A percentile compares a stretch with the other conserved stretches of the same genome.
These are phyloP conservation scores for Eulemur rufifrons DNA, from an alignment of 2,113 vertebrate genomes.

Conservation along the genomic window DNA sequence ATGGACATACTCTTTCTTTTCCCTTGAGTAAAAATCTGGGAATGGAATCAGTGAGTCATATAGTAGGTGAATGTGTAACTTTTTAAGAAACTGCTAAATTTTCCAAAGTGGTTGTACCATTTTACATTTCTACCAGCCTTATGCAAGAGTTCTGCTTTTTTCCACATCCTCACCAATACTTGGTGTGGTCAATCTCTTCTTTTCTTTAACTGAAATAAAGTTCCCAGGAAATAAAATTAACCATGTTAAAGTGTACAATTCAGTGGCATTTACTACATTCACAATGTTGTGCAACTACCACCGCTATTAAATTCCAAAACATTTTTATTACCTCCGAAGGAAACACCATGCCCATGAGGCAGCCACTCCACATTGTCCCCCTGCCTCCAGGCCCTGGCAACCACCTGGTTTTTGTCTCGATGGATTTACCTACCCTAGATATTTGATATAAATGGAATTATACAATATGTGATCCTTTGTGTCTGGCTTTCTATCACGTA, in stretches of 20 bases:
- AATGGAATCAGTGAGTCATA: neutral
- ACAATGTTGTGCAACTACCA: neutral
- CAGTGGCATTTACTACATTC: neutral
- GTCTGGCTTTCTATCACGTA: neutral
- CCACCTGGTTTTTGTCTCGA: neutral
- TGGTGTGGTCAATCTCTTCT: neutral
- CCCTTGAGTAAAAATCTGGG: neutral
- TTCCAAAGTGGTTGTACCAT: neutral
- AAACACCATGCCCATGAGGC: neutral
- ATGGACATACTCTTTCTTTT: neutral
- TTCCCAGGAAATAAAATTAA: neutral
- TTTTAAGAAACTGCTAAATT: neutral
- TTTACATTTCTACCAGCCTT: neutral
- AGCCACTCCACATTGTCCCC: neutral
- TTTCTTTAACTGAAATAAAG: neutral
- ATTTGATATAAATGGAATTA: neutral
- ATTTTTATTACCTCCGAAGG: neutral
- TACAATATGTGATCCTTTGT: neutral
- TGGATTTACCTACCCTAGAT: neutral
- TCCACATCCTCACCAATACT: neutral
- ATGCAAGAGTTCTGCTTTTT: neutral
- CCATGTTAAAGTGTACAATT: neutral
- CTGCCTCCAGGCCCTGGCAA: neutral
- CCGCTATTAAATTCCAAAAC: neutral
- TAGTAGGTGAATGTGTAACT: neutral